A percentile compares a stretch with the other conserved stretches of the same genome.
Evolutionary conservation across 1,140 invertebrate species (phyloP).

Genomic region (Leptopilina clavipes): DNA sequence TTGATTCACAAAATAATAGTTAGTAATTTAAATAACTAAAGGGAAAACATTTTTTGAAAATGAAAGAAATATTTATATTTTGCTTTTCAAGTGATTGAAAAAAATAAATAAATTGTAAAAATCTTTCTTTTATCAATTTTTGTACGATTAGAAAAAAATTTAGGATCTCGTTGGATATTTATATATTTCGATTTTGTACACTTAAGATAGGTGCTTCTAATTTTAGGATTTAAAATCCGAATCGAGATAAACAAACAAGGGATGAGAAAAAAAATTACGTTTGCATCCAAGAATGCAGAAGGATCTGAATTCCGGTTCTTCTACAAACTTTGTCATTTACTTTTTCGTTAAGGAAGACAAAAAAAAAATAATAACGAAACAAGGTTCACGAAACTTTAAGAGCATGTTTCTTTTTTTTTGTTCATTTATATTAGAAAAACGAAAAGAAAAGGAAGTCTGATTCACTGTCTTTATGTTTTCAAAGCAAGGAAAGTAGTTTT

Average conservation of each 20-base stretch:
- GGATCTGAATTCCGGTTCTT: constrained; percentile 31
- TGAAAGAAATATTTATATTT: too few relatives aligned
- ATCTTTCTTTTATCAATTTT: not conserved
- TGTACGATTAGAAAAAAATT: not conserved
- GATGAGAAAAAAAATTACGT: constrained; percentile 13
- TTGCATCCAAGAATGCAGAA: constrained; percentile 17
- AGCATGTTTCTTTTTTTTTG: not conserved
- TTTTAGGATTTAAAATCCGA: not conserved
- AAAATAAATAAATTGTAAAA: too few relatives aligned
- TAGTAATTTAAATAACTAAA: too few relatives aligned
- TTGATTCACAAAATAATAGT: too few relatives aligned
- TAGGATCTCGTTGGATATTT: not conserved
- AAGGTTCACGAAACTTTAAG: not conserved
- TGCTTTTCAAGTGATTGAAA: too few relatives aligned
- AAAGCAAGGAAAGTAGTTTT: not conserved
- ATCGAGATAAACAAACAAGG: constrained; percentile 14
- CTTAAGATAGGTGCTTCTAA: not conserved
- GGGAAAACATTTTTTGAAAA: too few relatives aligned
- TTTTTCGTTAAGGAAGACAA: not conserved
- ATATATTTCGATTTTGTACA: not conserved
- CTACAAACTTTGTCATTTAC: not conserved
- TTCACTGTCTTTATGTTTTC: constrained; percentile 2
- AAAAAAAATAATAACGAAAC: not conserved
- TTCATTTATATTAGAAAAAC: not conserved
- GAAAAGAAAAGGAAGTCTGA: not conserved